Base-by-base conservation (phyloP, 53 echinoderm and acorn worm species). In the Temnopleurus reevesii region DNA sequence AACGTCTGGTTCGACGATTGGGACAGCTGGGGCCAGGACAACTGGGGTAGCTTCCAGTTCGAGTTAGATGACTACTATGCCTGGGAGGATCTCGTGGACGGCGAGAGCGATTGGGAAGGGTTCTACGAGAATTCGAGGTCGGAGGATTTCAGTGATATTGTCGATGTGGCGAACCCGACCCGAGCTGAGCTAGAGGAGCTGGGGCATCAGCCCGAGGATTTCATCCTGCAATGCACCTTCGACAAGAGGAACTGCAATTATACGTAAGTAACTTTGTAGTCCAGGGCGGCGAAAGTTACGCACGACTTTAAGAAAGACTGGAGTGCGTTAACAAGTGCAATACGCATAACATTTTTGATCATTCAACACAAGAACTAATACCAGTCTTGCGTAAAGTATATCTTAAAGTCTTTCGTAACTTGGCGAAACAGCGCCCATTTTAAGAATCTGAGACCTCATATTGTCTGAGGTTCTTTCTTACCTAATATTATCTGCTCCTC, bases 161-260 rank as follows among this genome's bases (percentile, higher is more conserved):
- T 93, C 35, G 91, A 95, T 44, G 91, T 96, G 18, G 92, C 93
- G 27, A 96, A 93, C 31, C 95, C 94, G 1, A 95, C 97, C 0
- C 77, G 76, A 45, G 86, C 91, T 3, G 97, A 97, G 59, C 83
- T 97, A 17, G 41, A 77, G 33, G 80, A 76, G 4, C 60, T 85
- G 31, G 97, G 97, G 12, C 97, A 95, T 53, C 86, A 95, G 41
- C 90, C 96, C 0, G 90, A 92, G 45, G 95, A 96, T 4, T 93
- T 96, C 61, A 96, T 96, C n/a, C 89, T 96, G 2, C 96, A 96
- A 90, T 96, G 96, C 47, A 96, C 96, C 17, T 96, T 96, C 36
- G 96, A 96, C 81, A 96, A 95, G 66, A 77, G 92, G 46, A 64
- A 30, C 9, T 96, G 96, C 71, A 96, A 96, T 77, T 95, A 95